Conservation (phyloP, 2,797 vertebrate species). For the Ibycter americanus region DNA sequence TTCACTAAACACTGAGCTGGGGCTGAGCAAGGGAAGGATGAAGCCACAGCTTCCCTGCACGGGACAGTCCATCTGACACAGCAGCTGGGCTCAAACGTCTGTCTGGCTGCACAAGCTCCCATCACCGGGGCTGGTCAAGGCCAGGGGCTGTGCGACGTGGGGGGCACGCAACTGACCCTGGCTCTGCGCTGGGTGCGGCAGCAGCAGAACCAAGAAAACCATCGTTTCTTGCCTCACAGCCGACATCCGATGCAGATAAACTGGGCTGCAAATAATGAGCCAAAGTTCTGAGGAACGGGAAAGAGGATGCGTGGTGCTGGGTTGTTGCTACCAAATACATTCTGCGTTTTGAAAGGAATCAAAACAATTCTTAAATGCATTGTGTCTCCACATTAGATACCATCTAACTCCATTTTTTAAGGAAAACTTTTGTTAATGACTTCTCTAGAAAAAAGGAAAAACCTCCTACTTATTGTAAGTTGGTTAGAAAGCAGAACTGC, state of each 20-base stretch:
- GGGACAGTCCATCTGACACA: not conserved
- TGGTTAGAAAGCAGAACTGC: not conserved
- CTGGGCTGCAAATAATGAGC: rapidly evolving
- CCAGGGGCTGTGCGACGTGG: not conserved
- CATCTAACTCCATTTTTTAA: not conserved
- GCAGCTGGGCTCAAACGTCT: not conserved
- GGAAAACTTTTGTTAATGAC: not conserved
- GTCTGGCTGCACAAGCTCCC: too few relatives aligned
- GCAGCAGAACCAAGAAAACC: not conserved
- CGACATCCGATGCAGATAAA: not conserved
- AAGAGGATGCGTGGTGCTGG: rapidly evolving
- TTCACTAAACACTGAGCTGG: not conserved
- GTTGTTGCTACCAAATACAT: not conserved
- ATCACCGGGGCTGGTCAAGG: not conserved
- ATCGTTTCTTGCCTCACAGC: rapidly evolving
- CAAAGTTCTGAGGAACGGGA: not conserved
- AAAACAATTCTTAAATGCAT: not conserved
- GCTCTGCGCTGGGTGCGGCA: not conserved
- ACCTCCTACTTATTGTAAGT: not conserved
- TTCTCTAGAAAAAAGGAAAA: not conserved
- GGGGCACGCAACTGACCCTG: too few relatives aligned
- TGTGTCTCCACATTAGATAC: not conserved
- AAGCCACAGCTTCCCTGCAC: not conserved
- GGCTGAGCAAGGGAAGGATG: not conserved
- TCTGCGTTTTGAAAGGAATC: not conserved